Percentiles rank a stretch among this genome's conserved stretches.
Conservation (phyloP, 2,113 vertebrate species). For the Brachypodius melanocephalos region DNA sequence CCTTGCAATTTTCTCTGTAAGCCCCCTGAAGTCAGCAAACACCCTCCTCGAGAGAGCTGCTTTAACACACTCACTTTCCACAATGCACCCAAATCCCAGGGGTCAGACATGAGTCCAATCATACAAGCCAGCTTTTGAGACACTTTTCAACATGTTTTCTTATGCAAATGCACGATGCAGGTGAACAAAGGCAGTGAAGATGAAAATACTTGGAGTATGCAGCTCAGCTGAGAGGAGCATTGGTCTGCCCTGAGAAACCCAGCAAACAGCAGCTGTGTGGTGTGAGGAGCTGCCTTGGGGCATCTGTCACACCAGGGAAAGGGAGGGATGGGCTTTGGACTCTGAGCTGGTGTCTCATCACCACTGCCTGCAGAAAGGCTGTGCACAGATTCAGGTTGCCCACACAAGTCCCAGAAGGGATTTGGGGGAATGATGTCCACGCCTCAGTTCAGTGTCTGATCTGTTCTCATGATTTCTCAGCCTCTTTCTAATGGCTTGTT, state of each 20-base stretch:
- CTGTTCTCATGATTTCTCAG: not conserved
- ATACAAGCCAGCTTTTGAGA: not conserved
- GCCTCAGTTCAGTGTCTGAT: not conserved
- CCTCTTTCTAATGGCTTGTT: not conserved
- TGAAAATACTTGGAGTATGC: not conserved
- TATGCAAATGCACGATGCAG: rapidly evolving
- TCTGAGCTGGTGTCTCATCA: not conserved
- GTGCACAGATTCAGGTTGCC: rapidly evolving
- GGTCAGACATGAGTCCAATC: not conserved
- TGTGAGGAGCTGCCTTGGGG: rapidly evolving
- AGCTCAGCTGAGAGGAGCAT: not conserved
- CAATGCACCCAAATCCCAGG: not conserved
- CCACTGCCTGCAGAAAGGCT: not conserved
- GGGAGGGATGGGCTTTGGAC: not conserved
- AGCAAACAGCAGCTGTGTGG: rapidly evolving
- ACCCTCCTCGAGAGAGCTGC: rapidly evolving
- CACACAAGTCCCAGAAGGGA: rapidly evolving
- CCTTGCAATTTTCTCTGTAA: not conserved
- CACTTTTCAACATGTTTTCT: not conserved
- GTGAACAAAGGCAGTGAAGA: not conserved
- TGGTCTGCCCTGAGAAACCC: not conserved
- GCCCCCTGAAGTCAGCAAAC: not conserved
- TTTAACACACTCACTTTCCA: not conserved
- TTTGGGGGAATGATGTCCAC: not conserved
- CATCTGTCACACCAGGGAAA: not conserved